Evolutionary conservation across 2,113 vertebrate genomes (phyloP).

Genomic region (Glaucomys volans): DNA sequence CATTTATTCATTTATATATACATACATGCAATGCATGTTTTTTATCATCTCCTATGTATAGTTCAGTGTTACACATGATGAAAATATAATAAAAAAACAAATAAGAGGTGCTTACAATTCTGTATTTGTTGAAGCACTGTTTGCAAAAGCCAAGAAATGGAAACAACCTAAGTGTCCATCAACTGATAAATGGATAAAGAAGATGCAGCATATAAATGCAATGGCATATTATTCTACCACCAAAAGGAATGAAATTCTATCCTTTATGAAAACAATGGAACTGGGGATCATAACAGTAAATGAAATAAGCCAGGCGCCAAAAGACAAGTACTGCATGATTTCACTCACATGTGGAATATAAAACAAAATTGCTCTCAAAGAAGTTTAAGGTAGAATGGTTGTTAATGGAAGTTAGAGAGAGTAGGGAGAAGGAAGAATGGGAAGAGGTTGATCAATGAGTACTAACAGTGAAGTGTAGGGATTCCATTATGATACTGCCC

Average conservation of each 20-base stretch:
- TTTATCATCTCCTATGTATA: not conserved
- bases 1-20: not conserved
- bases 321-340: not conserved
- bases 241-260: not conserved
- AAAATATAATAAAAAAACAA: not conserved
- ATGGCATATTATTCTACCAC: not conserved
- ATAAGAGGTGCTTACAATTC: not conserved
- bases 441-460: not conserved
- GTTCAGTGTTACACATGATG: not conserved
- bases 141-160: not conserved
- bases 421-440: not conserved
- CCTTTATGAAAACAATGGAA: not conserved
- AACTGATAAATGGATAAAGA: not conserved
- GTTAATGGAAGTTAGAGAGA: not conserved
- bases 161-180: not conserved
- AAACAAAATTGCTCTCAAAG: not conserved
- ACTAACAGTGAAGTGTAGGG: not conserved
- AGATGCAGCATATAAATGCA: not conserved
- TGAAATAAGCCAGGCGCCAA: not conserved
- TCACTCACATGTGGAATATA: not conserved
- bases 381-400: not conserved
- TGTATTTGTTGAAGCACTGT: not conserved
- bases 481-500: too few species aligned
- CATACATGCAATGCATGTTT: not conserved
- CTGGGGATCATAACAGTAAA: not conserved